A percentile compares a stretch with the other conserved stretches of the same genome.
These are phyloP conservation scores for Typhlomys cinereus DNA, from an alignment of 2,113 vertebrate genomes.

Conservation along the genomic window DNA sequence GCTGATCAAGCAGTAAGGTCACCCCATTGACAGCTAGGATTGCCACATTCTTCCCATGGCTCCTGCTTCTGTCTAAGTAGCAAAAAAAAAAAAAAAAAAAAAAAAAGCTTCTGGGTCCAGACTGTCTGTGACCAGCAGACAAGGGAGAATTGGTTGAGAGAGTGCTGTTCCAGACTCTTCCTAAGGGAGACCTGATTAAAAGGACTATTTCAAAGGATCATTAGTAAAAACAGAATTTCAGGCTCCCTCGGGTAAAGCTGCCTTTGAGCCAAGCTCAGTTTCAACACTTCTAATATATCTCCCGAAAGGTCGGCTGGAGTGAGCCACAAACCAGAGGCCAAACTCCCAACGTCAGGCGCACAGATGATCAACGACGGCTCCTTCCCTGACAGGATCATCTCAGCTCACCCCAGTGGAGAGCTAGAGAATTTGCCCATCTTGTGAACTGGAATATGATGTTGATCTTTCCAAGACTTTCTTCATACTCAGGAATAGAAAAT, in stretches of 20 bases:
- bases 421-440: not conserved
- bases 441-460: not conserved
- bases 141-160: constrained; percentile 67
- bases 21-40: constrained; percentile 40
- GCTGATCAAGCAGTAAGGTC: not conserved
- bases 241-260: constrained; percentile 53
- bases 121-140: constrained; percentile 48
- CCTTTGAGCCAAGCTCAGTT: constrained; percentile 59
- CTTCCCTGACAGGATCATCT: not conserved
- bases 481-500: not conserved
- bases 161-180: constrained; percentile 53
- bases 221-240: constrained; percentile 66
- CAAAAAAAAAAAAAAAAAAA: too few species aligned
- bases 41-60: constrained; percentile 42
- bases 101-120: not conserved
- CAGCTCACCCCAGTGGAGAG: not conserved
- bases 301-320: constrained; percentile 57
- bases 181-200: constrained; percentile 68
- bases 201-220: constrained; percentile 75
- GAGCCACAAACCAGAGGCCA: constrained; percentile 40
- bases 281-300: constrained; percentile 59
- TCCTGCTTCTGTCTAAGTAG: constrained; percentile 54
- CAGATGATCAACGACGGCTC: not conserved
- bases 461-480: not conserved
- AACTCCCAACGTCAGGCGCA: not conserved